phyloP scores from a whole-genome alignment of 2,888 invertebrate species.

The Drosophila incognita region DNA sequence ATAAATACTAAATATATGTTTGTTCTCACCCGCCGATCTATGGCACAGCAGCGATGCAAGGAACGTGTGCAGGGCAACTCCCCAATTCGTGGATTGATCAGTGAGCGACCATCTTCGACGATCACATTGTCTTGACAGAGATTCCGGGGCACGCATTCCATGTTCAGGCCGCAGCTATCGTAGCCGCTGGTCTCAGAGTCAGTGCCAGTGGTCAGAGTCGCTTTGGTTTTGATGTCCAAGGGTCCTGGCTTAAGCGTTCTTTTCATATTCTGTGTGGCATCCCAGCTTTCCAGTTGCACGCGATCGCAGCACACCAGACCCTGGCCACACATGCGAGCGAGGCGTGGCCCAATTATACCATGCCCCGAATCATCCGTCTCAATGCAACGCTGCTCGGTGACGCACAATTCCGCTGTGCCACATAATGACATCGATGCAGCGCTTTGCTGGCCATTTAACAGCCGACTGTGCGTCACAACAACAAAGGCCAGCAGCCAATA shows the following conservation, averaged over 20 bases:
- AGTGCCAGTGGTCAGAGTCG: not conserved
- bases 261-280: conserved; percentile 15
- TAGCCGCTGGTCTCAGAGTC: conserved; percentile 35
- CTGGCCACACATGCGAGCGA: conserved; percentile 41
- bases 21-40: conserved; percentile 44
- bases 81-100: conserved; percentile 56
- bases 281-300: conserved; percentile 57
- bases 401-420: conserved; percentile 43
- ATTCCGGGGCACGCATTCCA: conserved; percentile 64
- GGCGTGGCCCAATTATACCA: conserved; percentile 46
- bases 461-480: not conserved
- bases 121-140: conserved; percentile 60
- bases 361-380: conserved; percentile 59
- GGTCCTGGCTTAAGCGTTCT: accelerated
- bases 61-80: conserved; percentile 26
- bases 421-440: conserved; percentile 21
- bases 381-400: conserved; percentile 48
- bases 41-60: conserved; percentile 56
- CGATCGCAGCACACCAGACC: conserved; percentile 53
- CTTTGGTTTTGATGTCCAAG: not conserved
- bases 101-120: conserved; percentile 50
- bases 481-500: conserved; percentile 20
- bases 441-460: conserved; percentile 18
- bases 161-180: conserved; percentile 60
- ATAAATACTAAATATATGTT: not conserved